Conservation (phyloP, 2,888 invertebrate species). For the Electrophaes corylata region DNA sequence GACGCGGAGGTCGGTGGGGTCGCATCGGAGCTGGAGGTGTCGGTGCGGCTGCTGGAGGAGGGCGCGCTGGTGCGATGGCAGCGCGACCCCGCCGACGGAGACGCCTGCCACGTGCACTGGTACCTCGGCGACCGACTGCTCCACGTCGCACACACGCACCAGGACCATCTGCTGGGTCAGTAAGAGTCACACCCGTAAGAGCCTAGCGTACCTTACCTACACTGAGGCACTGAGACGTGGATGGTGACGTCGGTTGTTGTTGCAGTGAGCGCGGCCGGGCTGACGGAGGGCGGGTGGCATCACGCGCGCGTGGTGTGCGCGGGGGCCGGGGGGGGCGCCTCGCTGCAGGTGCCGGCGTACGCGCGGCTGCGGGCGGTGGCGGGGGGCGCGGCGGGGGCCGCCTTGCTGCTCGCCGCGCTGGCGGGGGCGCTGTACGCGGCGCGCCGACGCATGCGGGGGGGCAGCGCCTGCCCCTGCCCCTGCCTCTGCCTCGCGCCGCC, state of each 20-base stretch:
- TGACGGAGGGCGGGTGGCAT: constrained; percentile 90
- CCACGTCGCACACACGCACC: constrained; percentile 88
- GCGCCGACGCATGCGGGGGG: constrained; percentile 60
- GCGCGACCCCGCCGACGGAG: constrained; percentile 84
- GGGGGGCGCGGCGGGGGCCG: constrained; percentile 88
- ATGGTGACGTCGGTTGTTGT: constrained; percentile 84
- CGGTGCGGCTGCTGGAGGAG: constrained; percentile 87
- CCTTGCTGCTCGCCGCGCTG: constrained; percentile 87
- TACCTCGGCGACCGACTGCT: constrained; percentile 86
- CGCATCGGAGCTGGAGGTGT: constrained; percentile 87
- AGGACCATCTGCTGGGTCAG: constrained; percentile 88
- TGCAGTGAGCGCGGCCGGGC: constrained; percentile 84
- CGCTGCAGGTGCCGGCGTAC: constrained; percentile 88
- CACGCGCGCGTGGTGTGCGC: constrained; percentile 91
- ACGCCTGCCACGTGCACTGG: constrained; percentile 89
- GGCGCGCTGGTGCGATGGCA: constrained; percentile 92
- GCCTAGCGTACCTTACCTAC: too few species aligned
- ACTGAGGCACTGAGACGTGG: too few species aligned
- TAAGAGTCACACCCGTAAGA: constrained; percentile 84
- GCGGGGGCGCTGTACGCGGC: constrained; percentile 83
- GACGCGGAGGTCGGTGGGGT: constrained; percentile 62
- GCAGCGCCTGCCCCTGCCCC: too few species aligned
- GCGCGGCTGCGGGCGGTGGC: constrained; percentile 88
- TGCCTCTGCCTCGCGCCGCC: constrained; percentile 9
- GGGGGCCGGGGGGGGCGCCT: constrained; percentile 88